Evolutionary conservation across 2,113 vertebrate species (phyloP).

Genomic region (Tapirus terrestris): DNA sequence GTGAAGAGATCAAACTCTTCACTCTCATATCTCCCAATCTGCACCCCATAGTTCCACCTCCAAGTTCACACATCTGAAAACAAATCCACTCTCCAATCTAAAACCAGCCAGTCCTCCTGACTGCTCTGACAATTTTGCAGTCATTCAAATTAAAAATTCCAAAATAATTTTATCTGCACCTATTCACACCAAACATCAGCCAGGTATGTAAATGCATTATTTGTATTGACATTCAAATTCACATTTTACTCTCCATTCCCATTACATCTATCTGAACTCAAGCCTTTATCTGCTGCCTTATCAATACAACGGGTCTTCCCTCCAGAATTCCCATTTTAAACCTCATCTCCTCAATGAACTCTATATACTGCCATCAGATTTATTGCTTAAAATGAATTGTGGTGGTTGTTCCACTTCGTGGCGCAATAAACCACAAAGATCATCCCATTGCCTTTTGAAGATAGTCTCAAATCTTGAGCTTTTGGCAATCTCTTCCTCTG

Average conservation of each 20-base stretch:
- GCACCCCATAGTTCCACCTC: not conserved
- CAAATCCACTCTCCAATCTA: not conserved
- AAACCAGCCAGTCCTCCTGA: not conserved
- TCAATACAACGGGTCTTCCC: not conserved
- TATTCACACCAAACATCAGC: not conserved
- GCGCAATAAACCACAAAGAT: constrained; percentile 22
- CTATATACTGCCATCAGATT: not conserved
- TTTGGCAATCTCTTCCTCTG: not conserved
- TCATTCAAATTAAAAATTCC: not conserved
- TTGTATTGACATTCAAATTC: not conserved
- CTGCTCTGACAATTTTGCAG: not conserved
- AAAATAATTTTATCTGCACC: not conserved
- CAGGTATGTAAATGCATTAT: not conserved
- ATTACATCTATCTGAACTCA: not conserved
- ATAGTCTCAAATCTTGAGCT: not conserved
- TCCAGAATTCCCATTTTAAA: not conserved
- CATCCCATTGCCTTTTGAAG: not conserved
- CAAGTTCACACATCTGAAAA: not conserved
- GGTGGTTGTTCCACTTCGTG: not conserved
- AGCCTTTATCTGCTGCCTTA: not conserved
- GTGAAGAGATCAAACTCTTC: not conserved
- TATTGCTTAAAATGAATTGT: not conserved
- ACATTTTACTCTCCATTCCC: not conserved
- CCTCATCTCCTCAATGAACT: not conserved
- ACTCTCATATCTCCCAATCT: not conserved